A percentile compares a stretch with the other conserved stretches of the same genome.
Conservation (phyloP, 2,797 vertebrate species). For the Mus caroli region DNA sequence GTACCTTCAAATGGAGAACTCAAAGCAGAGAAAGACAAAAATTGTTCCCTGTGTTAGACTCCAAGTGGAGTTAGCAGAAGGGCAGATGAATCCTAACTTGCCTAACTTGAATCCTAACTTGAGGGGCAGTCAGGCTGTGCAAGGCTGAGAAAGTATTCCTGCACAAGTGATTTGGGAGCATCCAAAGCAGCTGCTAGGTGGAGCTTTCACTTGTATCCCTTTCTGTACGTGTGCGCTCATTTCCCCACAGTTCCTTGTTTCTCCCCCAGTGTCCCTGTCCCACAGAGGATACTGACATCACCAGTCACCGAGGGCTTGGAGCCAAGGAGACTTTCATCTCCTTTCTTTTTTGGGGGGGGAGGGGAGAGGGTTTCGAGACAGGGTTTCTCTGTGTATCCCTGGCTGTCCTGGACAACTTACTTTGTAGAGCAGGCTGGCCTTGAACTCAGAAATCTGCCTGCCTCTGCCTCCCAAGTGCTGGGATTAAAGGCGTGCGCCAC, state of each 20-base stretch:
- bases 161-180: neutral
- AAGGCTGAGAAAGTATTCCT: neutral
- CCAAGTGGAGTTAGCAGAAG: neutral
- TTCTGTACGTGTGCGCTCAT: neutral
- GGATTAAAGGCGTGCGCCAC: too few species aligned
- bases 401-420: too few species aligned
- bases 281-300: rapidly evolving
- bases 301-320: neutral
- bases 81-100: neutral
- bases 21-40: neutral
- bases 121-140: neutral
- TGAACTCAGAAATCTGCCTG: too few species aligned
- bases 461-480: too few species aligned
- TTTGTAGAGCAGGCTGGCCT: too few species aligned
- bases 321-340: neutral
- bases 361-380: too few species aligned
- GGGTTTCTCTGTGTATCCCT: too few species aligned
- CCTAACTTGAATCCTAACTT: too few species aligned
- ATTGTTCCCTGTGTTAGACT: neutral
- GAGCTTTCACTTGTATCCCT: neutral
- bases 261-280: neutral
- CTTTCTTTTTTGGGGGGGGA: neutral
- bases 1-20: neutral
- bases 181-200: neutral
- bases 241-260: neutral